phyloP scores from a whole-genome alignment of 2,797 vertebrate species.

The Allobates femoralis region DNA sequence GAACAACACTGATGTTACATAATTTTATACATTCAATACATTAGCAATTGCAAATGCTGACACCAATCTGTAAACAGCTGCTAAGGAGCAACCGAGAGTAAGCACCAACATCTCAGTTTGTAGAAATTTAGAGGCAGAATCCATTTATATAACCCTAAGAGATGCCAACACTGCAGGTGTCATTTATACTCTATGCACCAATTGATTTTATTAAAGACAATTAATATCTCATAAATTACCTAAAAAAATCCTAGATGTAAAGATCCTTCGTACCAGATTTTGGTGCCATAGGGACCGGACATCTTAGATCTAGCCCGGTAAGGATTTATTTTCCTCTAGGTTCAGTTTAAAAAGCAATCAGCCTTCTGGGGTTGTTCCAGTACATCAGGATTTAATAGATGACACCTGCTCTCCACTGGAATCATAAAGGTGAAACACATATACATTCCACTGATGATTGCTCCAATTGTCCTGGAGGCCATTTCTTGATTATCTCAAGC shows the following conservation, averaged over 20 bases:
- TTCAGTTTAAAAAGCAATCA: constrained; percentile 20
- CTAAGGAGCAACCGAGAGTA: no score
- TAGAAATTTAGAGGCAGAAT: no score
- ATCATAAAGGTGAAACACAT: constrained; percentile 36
- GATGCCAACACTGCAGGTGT: neutral
- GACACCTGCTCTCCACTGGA: constrained; percentile 36
- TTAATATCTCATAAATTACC: neutral
- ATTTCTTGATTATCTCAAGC: constrained; percentile 29
- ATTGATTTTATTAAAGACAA: neutral
- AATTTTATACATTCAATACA: no score
- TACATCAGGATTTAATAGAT: constrained; percentile 45
- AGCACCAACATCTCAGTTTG: no score
- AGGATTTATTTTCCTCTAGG: neutral
- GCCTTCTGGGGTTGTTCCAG: constrained; percentile 21
- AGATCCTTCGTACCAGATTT: neutral
- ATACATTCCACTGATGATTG: constrained; percentile 26
- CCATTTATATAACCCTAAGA: neutral
- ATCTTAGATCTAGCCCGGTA: neutral
- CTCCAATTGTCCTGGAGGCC: constrained; percentile 35
- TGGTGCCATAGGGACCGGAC: neutral
- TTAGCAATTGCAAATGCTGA: no score
- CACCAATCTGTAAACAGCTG: no score
- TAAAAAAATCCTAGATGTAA: neutral
- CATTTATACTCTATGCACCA: neutral
- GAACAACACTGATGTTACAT: no score